Evolutionary conservation across 2,797 vertebrate species (phyloP), one percentile per base, ranked within the genome.

Genomic region (Enteromius treurensis): DNA sequence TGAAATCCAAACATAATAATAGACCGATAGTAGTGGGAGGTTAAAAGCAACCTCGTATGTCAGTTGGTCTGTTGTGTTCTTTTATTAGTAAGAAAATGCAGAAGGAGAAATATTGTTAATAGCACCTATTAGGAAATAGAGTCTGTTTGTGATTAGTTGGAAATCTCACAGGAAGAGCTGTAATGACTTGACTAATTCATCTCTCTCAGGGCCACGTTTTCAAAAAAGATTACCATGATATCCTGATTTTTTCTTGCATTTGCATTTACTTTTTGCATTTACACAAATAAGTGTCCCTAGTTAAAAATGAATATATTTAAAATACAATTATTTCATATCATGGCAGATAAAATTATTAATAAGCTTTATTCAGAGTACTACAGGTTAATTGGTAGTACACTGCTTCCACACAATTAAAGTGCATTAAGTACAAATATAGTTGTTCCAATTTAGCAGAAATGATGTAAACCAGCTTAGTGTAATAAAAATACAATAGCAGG

Each of bases 121-220:
- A 29, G n/a, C n/a, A 80, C 14, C n/a, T 55, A 37, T 69, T 79
- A 80, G 47, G 62, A 14, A 69, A 55, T 19, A 69, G 32, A 79
- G n/a, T 19, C 15, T 8, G 2, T 53, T 53, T 53, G 45, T 19
- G 34, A 69, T 68, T 79, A 68, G 29, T 34, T 67, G 64, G 9
- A 42, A 42, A 58, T 42, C 32, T 80, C 17, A 42, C 55, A 26
- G 49, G 17, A 47, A 34, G 34, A 26, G 10, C 11, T 4, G 17
- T 81, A 81, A 73, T 49, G 19, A 80, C 8, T 45, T 10, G 23
- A 45, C 23, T 71, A 70, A 71, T 60, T 60, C 15, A 19, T 80
- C 34, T 70, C 15, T 55, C 49, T 55, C 11, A 55, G 37, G 32
- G 32, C 37, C 17, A 70, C 62, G 23, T 51, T 58, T 42, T 19